Base-by-base conservation (phyloP, 2,113 vertebrate species). In the Butorides virescens region DNA sequence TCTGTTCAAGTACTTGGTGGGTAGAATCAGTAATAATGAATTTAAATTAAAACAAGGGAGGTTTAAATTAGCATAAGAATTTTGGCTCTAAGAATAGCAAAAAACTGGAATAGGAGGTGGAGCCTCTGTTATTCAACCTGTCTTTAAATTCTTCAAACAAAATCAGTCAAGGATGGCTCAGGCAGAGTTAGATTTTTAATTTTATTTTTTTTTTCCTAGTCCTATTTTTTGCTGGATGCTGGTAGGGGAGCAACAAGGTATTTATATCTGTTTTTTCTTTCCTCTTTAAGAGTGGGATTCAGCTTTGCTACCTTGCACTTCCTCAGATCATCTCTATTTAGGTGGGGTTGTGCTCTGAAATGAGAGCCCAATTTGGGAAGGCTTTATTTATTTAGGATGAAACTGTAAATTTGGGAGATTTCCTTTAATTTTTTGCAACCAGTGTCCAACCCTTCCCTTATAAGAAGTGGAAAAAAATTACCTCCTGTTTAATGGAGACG, bases 11-110 rank as follows among this genome's bases (percentile, higher is more conserved):
- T 84, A 96, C 49, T 14, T 72, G 30, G 91, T 95, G 94, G 91
- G 91, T 85, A 96, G 93, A 85, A 90, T 32, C 73, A 82, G 91
- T 91, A 96, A 95, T 92, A 91, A 95, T 37, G 86, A 94, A 92
- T 96, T 90, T 85, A 95, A 95, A 95, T 94, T 97, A 89, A 95
- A 95, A 95, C 80, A 97, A 91, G 91, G 91, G 94, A 95, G 76
- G 96, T 85, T 96, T 96, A 95, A 96, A 96, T 92, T 95, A 85
- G 36, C 91, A 96, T 95, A 85, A 94, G 77, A 92, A 94, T 91
- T 94, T 94, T 85, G 52, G 22, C 23, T 95, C 91, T 90, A 92
- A 95, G 80, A 94, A 94, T 94, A 95, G 88, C n/a, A 66, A 93
- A 88, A 74, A 79, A 59, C 7, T 89, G 93, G 61, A 95, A 84